Evolutionary conservation across 2,888 invertebrate genomes (phyloP), one percentile per base, ranked within the genome.

Genomic region (Drosophila anomalata): DNA sequence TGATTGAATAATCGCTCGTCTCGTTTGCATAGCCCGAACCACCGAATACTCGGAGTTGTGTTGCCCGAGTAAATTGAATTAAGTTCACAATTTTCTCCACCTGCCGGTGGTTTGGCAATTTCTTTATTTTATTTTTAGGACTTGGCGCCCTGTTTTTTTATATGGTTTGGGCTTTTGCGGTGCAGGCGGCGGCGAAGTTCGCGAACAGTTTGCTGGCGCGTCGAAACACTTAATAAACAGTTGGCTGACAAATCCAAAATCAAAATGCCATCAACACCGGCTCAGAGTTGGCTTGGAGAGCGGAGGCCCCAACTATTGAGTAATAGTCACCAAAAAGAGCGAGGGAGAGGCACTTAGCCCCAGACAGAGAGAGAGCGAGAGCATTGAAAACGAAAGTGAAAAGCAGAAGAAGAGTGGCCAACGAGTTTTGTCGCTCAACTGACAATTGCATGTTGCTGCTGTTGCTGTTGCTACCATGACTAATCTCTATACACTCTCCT

Each of bases 361-460:
- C 41, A 36, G 53, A 41, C 47, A 42, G 47, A 3, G 36, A 47
- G 31, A 42, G 41, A 36, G 33, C 69, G 66, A 72, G 80, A 74
- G 77, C 77, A 85, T 79, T 63, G 88, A 89, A 90, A 89, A 80
- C 89, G 89, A 89, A 89, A 89, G 90, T 89, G 87, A 89, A 88
- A 79, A 77, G 78, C 73, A 77, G n/a, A 5, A 36, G 70, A 75
- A 50, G 50, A 51, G 55, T 53, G 50, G 36, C 46, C 65, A 73
- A 56, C 73, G 42, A 70, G 59, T 57, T 73, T 80, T 78, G 78
- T 74, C 73, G 79, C 84, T 81, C 79, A 53, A 22, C 51, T 66
- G 68, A 69, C 78, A 78, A 73, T 80, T 84, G 84, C 84, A 80
- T 80, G 68, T 69, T 11, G 62, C 71, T 67, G 55, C 58, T 6